Evolutionary conservation across 2,113 vertebrate genomes (phyloP), one percentile per base, ranked within the genome.

Genomic region (Saguinus imperator): DNA sequence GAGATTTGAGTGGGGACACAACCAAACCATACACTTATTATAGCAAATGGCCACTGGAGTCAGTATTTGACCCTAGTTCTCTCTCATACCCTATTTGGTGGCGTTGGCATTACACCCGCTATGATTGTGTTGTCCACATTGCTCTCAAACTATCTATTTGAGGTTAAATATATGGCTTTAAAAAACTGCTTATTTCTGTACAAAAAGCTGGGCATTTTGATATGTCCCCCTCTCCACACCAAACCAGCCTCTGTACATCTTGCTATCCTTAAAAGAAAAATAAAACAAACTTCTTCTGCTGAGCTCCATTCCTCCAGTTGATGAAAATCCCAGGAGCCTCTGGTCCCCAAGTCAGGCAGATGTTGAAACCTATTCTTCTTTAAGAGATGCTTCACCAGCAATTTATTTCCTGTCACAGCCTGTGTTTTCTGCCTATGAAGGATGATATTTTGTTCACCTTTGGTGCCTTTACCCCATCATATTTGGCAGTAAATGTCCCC

Each of bases 361-460:
- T 1, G 2, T 79, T 93, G 80, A 94, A 88, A 89, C 57, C 82
- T 89, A 70, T 61, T 90, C 40, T 94, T 92, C 87, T 96, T 89
- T 40, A 87, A 81, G 94, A 94, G 94, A 57, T 5, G n/a, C 68
- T 87, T 97, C 93, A 66, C 80, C 29, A 57, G 95, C 76, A 92
- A 95, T 96, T 96, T 96, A 81, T 95, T 96, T 96, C 72, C 97
- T 95, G 96, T 96, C 96, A 97, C 88, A 55, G 84, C 66, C 64
- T 58, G 45, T 75, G 94, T 93, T 96, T 92, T 73, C 88, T 92
- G 75, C 89, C 86, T 76, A 79, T 88, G 94, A 97, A 97, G 88
- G 94, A 96, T 97, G 91, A 96, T 94, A 81, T 96, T 97, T 96
- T 96, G 86, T 88, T 96, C 91, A 89, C 82, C 85, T 96, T 75